phyloP scores from a whole-genome alignment of 1,140 invertebrate genomes.

The Aricia agestis region DNA sequence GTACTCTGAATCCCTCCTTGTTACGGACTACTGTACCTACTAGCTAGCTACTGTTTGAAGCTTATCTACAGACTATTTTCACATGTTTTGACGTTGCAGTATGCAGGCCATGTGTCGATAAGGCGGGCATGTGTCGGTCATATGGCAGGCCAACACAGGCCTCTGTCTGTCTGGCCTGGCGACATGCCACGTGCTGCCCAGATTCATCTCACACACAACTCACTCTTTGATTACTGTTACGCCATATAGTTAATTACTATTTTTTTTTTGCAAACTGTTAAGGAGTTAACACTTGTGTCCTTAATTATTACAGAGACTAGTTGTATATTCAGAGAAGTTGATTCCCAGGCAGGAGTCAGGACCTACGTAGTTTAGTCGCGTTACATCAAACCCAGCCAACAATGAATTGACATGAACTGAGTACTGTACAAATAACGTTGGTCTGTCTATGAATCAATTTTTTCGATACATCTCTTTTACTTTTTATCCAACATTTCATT shows the following conservation, averaged over 20 bases:
- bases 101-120: slow-evolving; percentile 37
- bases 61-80: neutral
- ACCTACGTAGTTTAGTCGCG: no score
- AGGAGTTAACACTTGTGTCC: neutral
- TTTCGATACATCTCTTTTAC: no score
- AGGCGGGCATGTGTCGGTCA: slow-evolving; percentile 52
- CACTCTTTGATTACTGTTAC: slow-evolving; percentile 36
- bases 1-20: no score
- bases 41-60: neutral
- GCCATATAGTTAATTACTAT: slow-evolving; percentile 2
- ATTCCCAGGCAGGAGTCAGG: no score
- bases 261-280: neutral
- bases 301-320: no score
- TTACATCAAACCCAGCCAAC: no score
- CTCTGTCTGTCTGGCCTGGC: slow-evolving; percentile 39
- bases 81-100: neutral
- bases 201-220: slow-evolving; percentile 37
- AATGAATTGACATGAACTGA: no score
- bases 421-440: no score
- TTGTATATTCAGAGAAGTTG: no score
- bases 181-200: slow-evolving; percentile 54
- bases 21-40: no score
- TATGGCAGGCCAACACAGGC: slow-evolving; percentile 49
- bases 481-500: no score
- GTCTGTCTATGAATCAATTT: no score